Evolutionary conservation across 1,140 invertebrate genomes (phyloP).

Genomic region (Cryptotermes secundus): DNA sequence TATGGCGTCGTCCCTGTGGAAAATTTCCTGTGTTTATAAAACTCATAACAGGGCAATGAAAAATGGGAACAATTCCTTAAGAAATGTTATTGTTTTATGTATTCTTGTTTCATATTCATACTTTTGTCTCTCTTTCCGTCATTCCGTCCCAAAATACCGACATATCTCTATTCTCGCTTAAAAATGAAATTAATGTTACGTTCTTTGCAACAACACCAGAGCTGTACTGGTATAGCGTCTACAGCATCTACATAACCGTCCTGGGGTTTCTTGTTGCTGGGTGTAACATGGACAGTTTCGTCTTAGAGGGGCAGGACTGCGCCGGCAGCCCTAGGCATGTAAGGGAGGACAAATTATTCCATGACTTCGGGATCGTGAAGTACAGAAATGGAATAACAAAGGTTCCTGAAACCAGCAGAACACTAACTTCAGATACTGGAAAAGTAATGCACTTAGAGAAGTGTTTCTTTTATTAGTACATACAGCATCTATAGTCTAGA

Average conservation of each 20-base stretch:
- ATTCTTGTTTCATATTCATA: not conserved
- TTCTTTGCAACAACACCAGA: not conserved
- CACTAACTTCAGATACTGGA: not conserved
- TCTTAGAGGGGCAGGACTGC: not conserved
- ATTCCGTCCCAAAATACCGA: not conserved
- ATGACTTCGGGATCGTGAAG: not conserved
- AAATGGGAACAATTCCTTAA: no score
- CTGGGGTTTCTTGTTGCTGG: not conserved
- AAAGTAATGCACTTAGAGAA: no score
- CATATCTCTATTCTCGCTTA: not conserved
- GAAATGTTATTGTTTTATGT: no score
- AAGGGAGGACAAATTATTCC: not conserved
- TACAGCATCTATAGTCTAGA: no score
- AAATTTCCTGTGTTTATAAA: no score
- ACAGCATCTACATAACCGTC: not conserved
- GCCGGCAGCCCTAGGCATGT: not conserved
- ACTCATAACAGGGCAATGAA: no score
- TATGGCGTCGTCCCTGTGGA: no score
- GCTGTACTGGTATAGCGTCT: not conserved
- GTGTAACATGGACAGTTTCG: not conserved
- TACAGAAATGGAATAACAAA: not conserved
- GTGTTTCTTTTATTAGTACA: no score
- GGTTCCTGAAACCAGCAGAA: not conserved
- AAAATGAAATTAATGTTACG: not conserved
- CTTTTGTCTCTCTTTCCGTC: not conserved